Evolutionary conservation across 2,113 vertebrate genomes (phyloP).

Genomic region (Ahaetulla prasina): DNA sequence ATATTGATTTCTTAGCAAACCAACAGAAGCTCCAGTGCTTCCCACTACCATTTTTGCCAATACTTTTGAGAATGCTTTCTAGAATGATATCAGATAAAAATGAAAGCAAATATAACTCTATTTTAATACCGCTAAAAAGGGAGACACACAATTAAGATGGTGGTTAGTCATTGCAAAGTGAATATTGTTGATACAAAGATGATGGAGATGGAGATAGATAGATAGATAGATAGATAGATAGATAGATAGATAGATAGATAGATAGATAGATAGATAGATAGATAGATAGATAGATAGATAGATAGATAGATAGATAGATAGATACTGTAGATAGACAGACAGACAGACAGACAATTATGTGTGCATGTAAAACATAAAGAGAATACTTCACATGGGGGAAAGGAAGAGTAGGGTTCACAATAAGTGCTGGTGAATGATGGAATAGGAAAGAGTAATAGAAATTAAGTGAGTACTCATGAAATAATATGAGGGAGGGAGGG

Average conservation of each 20-base stretch:
- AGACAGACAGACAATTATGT: neutral
- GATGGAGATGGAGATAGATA: neutral
- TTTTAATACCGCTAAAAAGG: neutral
- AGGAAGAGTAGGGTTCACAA: neutral
- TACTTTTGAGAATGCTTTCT: neutral
- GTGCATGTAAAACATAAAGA: neutral
- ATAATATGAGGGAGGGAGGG: neutral
- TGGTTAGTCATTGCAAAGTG: neutral
- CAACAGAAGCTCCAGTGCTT: neutral
- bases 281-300: neutral
- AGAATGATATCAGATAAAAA: neutral
- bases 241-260: neutral
- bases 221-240: neutral
- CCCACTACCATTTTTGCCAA: neutral
- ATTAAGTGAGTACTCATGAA: neutral
- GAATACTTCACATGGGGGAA: neutral
- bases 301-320: neutral
- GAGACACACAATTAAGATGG: neutral
- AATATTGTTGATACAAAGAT: neutral
- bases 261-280: neutral
- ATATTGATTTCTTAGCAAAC: conserved; percentile 28
- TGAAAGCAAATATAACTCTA: neutral
- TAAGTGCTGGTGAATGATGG: neutral
- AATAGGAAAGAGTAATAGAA: neutral
- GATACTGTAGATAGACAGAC: neutral